Evolutionary conservation across 1,140 invertebrate species (phyloP).

Genomic region (Hermetia illucens): DNA sequence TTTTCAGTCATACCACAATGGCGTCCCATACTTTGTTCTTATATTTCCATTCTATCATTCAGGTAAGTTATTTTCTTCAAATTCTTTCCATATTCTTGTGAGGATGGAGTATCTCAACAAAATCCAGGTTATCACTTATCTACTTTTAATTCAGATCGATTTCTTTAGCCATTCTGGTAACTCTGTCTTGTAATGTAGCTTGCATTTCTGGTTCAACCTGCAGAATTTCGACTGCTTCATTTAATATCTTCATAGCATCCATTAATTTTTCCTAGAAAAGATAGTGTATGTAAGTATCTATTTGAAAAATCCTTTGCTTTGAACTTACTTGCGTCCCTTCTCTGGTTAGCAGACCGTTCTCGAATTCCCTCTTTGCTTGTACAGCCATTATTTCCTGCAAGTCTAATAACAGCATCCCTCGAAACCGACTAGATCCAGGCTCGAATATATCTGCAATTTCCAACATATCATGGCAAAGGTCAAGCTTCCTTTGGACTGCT

Average conservation of each 20-base stretch:
- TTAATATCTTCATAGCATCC: slow-evolving; percentile 36
- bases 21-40: too few relatives aligned
- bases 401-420: slow-evolving; percentile 47
- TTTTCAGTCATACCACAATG: too few relatives aligned
- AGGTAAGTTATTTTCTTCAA: too few relatives aligned
- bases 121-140: too few relatives aligned
- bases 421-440: slow-evolving; percentile 43
- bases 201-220: slow-evolving; percentile 39
- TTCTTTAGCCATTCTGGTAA: slow-evolving; percentile 29
- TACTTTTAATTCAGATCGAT: too few relatives aligned
- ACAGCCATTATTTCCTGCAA: slow-evolving; percentile 42
- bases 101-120: too few relatives aligned
- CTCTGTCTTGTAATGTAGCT: slow-evolving; percentile 32
- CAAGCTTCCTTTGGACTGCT: slow-evolving; percentile 41
- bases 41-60: too few relatives aligned
- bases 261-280: slow-evolving; percentile 32
- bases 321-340: slow-evolving; percentile 32
- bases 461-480: slow-evolving; percentile 48
- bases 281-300: slow-evolving; percentile 3
- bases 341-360: slow-evolving; percentile 35
- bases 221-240: slow-evolving; percentile 40
- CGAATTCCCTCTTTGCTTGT: slow-evolving; percentile 35
- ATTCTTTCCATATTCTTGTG: too few relatives aligned
- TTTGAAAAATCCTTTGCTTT: slow-evolving; percentile 2
- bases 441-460: slow-evolving; percentile 44